phyloP scores from a whole-genome alignment of 2,888 invertebrate genomes.

The Cephus pygmeus region DNA sequence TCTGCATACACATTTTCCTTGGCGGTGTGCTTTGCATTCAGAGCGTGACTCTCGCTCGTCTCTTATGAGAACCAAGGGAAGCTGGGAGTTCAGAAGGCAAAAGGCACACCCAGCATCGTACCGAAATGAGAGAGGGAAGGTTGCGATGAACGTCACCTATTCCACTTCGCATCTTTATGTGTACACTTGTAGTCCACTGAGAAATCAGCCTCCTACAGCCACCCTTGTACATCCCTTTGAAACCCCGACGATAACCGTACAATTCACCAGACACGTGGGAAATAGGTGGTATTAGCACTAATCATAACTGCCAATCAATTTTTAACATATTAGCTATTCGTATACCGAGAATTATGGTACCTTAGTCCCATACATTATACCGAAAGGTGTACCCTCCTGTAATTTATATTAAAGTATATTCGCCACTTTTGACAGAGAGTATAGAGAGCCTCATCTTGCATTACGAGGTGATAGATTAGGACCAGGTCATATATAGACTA shows the following conservation, averaged over 20 bases:
- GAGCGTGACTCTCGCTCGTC: not conserved
- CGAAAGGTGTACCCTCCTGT: not conserved
- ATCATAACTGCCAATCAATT: not conserved
- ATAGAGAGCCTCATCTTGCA: not conserved
- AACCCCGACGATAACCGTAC: not conserved
- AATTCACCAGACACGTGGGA: not conserved
- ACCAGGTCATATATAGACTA: not conserved
- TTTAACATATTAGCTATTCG: not conserved
- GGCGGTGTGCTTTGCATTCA: constrained; percentile 12
- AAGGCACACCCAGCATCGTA: not conserved
- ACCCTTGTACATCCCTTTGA: not conserved
- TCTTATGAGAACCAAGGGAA: constrained; percentile 1
- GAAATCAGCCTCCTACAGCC: constrained; percentile 18
- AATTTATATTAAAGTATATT: not conserved
- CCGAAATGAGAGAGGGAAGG: not conserved
- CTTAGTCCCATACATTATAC: not conserved
- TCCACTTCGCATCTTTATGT: constrained; percentile 1
- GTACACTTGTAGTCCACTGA: constrained; percentile 12
- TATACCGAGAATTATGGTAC: not conserved
- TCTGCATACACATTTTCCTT: not conserved
- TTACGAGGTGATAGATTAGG: not conserved
- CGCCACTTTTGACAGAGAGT: not conserved
- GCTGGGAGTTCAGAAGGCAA: not conserved
- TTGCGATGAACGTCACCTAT: constrained; percentile 3
- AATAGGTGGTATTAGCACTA: not conserved